Percentiles rank a stretch among this genome's conserved stretches.
These are phyloP conservation scores for Sinelater perroti DNA, from an alignment of 2,888 invertebrate species.

Conservation along the genomic window DNA sequence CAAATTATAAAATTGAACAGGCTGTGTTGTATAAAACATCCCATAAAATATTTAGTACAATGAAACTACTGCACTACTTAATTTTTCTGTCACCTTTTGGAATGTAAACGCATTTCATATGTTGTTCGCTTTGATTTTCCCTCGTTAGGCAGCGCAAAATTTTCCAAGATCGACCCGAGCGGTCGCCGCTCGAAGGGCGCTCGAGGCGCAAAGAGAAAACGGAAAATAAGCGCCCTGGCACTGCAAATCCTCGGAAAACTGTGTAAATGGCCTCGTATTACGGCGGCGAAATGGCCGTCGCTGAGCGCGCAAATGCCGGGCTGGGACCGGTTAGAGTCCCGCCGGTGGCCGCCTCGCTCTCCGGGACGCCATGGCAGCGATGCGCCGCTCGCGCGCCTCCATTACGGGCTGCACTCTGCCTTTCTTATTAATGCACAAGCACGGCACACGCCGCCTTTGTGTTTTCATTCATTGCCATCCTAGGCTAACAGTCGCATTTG, in stretches of 20 bases:
- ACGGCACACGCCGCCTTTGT: too few relatives aligned
- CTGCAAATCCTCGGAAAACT: constrained; percentile 57
- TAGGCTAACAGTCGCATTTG: too few relatives aligned
- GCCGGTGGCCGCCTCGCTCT: constrained; percentile 46
- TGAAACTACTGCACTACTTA: too few relatives aligned
- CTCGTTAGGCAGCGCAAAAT: too few relatives aligned
- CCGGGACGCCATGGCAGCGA: constrained; percentile 43
- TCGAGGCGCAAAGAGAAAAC: constrained; percentile 22
- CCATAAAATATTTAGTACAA: too few relatives aligned
- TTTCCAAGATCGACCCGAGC: too few relatives aligned
- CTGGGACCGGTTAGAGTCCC: constrained; percentile 58
- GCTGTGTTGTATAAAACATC: too few relatives aligned
- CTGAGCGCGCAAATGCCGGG: constrained; percentile 55
- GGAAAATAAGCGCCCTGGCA: constrained; percentile 27
- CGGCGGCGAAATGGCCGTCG: constrained; percentile 59
- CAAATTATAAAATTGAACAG: too few relatives aligned
- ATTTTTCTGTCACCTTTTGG: too few relatives aligned
- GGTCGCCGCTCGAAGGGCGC: neutral
- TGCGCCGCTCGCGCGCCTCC: neutral
- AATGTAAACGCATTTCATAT: too few relatives aligned
- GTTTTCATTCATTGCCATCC: too few relatives aligned
- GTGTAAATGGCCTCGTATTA: constrained; percentile 59
- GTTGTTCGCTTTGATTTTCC: too few relatives aligned
- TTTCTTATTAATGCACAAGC: constrained; percentile 14
- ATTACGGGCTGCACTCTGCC: constrained; percentile 4